These are phyloP conservation scores for Polietes domitor DNA, from an alignment of 2,888 invertebrate genomes.

Conservation along the genomic window DNA sequence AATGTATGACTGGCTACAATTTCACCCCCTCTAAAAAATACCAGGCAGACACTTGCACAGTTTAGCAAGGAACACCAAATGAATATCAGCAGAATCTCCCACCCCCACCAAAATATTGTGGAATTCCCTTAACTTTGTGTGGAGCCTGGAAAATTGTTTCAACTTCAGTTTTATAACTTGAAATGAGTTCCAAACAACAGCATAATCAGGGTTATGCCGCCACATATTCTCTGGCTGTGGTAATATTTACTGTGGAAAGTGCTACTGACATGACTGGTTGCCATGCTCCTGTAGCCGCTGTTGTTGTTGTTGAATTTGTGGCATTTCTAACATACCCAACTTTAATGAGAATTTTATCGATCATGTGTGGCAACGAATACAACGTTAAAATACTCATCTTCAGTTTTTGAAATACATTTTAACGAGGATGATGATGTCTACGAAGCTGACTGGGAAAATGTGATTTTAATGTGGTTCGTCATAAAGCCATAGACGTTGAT, in stretches of 20 bases:
- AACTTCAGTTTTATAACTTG: conserved; percentile 77
- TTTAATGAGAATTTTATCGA: conserved; percentile 80
- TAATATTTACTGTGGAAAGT: conserved; percentile 61
- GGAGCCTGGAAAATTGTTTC: conserved; percentile 68
- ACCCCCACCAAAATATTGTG: background rate
- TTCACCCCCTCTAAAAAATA: background rate
- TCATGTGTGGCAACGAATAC: conserved; percentile 69
- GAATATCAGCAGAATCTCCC: background rate
- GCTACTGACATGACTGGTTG: conserved; percentile 60
- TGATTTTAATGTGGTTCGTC: background rate
- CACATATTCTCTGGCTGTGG: background rate
- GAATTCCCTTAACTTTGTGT: conserved; percentile 9
- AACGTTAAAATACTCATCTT: background rate
- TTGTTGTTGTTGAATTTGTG: conserved; percentile 70
- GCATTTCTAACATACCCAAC: conserved; percentile 76
- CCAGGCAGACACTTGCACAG: conserved; percentile 16
- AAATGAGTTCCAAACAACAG: conserved; percentile 72
- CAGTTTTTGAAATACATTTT: conserved; percentile 7
- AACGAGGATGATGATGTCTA: conserved; percentile 5
- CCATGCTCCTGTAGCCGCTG: too few species aligned
- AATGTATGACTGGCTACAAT: background rate
- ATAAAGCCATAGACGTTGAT: background rate
- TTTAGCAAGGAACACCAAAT: conserved; percentile 2
- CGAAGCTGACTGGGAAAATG: conserved; percentile 37
- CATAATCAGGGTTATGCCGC: conserved; percentile 72